A percentile compares a stretch with the other conserved stretches of the same genome.
Evolutionary conservation across 2,888 invertebrate species (phyloP).

Genomic region (Dryobotodes eremita): DNA sequence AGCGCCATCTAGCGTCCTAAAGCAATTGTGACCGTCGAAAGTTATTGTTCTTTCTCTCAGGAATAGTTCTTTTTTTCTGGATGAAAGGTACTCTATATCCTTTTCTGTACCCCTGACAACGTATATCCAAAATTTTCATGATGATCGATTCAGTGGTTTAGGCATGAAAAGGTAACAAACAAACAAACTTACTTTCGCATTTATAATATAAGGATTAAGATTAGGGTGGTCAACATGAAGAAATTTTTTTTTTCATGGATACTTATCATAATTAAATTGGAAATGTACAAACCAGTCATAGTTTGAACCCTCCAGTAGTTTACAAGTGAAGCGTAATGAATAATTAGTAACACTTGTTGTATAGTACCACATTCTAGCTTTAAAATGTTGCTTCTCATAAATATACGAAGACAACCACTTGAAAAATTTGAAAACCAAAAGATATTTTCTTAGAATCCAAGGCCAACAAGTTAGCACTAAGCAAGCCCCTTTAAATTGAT

Average conservation of each 20-base stretch:
- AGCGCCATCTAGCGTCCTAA: too few relatives aligned
- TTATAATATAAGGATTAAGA: too few relatives aligned
- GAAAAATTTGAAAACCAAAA: neutral
- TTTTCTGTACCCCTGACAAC: too few relatives aligned
- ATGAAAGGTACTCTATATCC: too few relatives aligned
- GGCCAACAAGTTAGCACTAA: constrained; percentile 11
- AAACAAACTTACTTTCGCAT: too few relatives aligned
- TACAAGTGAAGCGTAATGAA: neutral
- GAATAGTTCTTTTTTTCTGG: too few relatives aligned
- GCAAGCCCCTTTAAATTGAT: constrained; percentile 43
- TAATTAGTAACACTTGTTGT: neutral
- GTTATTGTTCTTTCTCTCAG: too few relatives aligned
- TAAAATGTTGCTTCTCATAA: neutral
- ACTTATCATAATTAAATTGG: neutral
- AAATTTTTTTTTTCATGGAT: fast-evolving
- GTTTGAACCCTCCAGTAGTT: neutral
- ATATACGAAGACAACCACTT: neutral
- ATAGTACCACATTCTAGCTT: neutral
- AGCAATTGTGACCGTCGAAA: too few relatives aligned
- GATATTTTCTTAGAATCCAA: constrained; percentile 3
- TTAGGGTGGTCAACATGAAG: neutral
- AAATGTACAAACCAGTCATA: neutral
- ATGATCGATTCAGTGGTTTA: too few relatives aligned
- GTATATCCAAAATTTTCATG: too few relatives aligned
- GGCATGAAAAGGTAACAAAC: too few relatives aligned